Conservation (phyloP, 2,888 invertebrate genomes). For the Nephrotoma flavescens region DNA sequence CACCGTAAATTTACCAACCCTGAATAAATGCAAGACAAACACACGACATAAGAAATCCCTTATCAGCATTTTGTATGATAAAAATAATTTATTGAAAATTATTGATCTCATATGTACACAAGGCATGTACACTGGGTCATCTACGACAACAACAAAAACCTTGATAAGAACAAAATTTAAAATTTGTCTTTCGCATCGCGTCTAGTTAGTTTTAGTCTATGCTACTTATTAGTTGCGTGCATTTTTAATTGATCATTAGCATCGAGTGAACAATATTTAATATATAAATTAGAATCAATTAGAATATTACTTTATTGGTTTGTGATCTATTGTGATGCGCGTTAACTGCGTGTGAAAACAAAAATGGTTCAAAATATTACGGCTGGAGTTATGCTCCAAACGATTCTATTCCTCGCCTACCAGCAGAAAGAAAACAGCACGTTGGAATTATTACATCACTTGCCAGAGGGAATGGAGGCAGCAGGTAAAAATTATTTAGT, state of each 20-base stretch:
- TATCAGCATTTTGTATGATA: background rate
- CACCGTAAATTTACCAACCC: no score
- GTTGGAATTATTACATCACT: slow-evolving; percentile 24
- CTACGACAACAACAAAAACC: background rate
- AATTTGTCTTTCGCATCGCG: background rate
- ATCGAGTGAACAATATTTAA: background rate
- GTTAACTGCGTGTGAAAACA: background rate
- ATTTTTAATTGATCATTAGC: background rate
- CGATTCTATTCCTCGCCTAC: slow-evolving; percentile 31
- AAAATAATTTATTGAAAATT: background rate
- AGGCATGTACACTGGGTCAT: background rate
- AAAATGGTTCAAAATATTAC: background rate
- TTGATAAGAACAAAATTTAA: background rate
- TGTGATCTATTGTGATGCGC: background rate
- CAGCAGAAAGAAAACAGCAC: slow-evolving; percentile 20
- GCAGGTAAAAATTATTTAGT: background rate
- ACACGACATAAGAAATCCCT: background rate
- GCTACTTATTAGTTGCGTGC: background rate
- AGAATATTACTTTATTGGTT: background rate
- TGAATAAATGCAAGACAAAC: no score
- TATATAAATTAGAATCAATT: background rate
- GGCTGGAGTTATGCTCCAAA: slow-evolving; percentile 29
- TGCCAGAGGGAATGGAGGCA: slow-evolving; percentile 23
- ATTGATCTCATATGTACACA: background rate
- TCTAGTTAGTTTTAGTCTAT: background rate